These are phyloP conservation scores for Serilophus lunatus DNA, from an alignment of 2,113 vertebrate genomes.

Conservation along the genomic window DNA sequence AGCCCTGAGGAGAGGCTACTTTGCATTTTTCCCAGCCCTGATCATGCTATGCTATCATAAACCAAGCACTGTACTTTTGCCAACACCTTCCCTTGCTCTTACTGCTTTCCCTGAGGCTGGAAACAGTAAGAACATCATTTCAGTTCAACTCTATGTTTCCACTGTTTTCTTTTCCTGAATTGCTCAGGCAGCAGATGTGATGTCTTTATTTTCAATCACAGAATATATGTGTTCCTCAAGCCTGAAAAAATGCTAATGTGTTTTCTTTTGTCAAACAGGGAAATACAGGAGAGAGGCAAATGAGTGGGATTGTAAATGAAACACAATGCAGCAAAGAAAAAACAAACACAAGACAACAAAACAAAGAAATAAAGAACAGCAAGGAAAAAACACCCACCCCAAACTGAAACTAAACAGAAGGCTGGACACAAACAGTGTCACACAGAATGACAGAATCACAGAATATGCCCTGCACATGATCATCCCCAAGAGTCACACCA, in stretches of 20 bases:
- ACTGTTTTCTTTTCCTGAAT: background rate
- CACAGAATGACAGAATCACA: background rate
- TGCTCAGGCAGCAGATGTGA: background rate
- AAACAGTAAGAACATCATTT: background rate
- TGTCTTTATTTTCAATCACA: background rate
- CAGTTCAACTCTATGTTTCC: background rate
- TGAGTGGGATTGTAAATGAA: background rate
- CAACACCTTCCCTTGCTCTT: background rate
- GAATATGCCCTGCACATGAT: background rate
- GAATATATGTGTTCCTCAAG: background rate
- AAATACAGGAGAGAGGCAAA: background rate
- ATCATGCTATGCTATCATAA: background rate
- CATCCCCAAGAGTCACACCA: background rate
- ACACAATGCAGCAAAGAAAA: background rate
- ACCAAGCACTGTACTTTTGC: background rate
- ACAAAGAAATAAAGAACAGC: too few species aligned
- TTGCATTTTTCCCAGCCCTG: background rate
- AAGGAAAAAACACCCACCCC: too few species aligned
- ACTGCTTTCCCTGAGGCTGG: background rate
- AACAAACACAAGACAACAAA: too few species aligned
- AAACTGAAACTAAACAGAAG: background rate
- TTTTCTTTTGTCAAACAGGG: background rate
- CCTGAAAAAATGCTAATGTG: background rate
- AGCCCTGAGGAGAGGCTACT: background rate
- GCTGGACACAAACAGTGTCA: background rate